Percentiles rank a stretch among this genome's conserved stretches.
Evolutionary conservation across 1,140 invertebrate species (phyloP).

Genomic region (Campoletis sonorensis): DNA sequence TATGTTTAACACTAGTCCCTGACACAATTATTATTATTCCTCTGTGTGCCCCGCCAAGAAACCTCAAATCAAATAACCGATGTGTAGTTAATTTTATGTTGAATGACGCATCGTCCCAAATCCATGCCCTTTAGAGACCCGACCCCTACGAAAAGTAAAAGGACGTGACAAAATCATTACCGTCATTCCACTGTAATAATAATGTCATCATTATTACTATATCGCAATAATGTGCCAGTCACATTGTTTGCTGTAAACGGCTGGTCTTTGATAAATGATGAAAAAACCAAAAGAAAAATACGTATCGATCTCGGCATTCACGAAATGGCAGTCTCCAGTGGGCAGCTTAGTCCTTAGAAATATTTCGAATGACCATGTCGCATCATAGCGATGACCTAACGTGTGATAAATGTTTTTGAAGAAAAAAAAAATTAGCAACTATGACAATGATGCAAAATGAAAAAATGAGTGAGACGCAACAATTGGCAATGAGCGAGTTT

Average conservation of each 20-base stretch:
- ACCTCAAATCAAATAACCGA: conserved; percentile 57
- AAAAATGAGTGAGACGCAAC: conserved; percentile 44
- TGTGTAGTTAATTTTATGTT: conserved; percentile 74
- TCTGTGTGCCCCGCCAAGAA: conserved; percentile 35
- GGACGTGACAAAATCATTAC: conserved; percentile 1
- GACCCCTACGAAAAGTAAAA: conserved; percentile 75
- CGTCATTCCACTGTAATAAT: not conserved
- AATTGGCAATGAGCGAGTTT: conserved; percentile 74
- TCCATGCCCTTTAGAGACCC: conserved; percentile 66
- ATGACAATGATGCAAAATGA: not conserved
- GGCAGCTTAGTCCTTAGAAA: conserved; percentile 71
- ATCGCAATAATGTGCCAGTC: not conserved
- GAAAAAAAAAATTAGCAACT: not conserved
- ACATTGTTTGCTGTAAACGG: not conserved
- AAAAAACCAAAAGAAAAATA: too few species aligned
- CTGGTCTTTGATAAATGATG: not conserved
- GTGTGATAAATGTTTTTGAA: not conserved
- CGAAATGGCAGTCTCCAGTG: conserved; percentile 68
- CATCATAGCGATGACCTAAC: conserved; percentile 42
- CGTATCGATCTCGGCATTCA: not conserved
- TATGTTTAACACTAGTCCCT: conserved; percentile 38
- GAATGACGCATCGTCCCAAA: conserved; percentile 65
- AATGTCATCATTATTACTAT: conserved; percentile 1
- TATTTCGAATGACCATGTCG: conserved; percentile 72
- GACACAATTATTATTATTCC: not conserved